Percentiles rank a stretch among this genome's conserved stretches.
These are phyloP conservation scores for Cybosia mesomella DNA, from an alignment of 2,888 invertebrate species.

Conservation along the genomic window DNA sequence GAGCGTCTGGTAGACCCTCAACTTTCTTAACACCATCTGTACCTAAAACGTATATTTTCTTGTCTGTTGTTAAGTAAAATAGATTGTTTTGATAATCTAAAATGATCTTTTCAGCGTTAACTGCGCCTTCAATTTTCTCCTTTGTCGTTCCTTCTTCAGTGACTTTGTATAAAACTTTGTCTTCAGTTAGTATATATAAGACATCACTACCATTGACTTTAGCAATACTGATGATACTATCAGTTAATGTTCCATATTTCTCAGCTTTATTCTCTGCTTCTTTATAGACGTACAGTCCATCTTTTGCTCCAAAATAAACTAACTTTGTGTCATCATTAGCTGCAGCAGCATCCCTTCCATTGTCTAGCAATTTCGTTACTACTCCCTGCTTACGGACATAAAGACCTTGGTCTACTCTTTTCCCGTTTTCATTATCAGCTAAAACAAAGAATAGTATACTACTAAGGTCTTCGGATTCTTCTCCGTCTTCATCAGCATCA, in stretches of 20 bases:
- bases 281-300: conserved; percentile 66
- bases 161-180: conserved; percentile 67
- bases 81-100: conserved; percentile 68
- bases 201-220: conserved; percentile 60
- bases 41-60: conserved; percentile 58
- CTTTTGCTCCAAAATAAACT: conserved; percentile 63
- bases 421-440: conserved; percentile 53
- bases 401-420: conserved; percentile 56
- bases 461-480: conserved; percentile 9
- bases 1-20: conserved; percentile 62
- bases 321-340: conserved; percentile 53
- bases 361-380: conserved; percentile 58
- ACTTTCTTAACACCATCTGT: conserved; percentile 59
- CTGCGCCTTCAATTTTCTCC: conserved; percentile 58
- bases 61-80: conserved; percentile 64
- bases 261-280: conserved; percentile 50
- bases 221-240: conserved; percentile 62
- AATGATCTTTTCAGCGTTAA: conserved; percentile 65
- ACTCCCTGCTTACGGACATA: conserved; percentile 50
- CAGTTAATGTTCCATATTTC: conserved; percentile 66
- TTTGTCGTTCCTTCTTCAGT: conserved; percentile 67
- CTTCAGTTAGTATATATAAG: conserved; percentile 68
- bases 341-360: conserved; percentile 61
- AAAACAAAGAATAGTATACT: conserved; percentile 54
- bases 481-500: conserved; percentile 33